Conservation (phyloP, 2,113 vertebrate genomes). For the Aegithalos caudatus region DNA sequence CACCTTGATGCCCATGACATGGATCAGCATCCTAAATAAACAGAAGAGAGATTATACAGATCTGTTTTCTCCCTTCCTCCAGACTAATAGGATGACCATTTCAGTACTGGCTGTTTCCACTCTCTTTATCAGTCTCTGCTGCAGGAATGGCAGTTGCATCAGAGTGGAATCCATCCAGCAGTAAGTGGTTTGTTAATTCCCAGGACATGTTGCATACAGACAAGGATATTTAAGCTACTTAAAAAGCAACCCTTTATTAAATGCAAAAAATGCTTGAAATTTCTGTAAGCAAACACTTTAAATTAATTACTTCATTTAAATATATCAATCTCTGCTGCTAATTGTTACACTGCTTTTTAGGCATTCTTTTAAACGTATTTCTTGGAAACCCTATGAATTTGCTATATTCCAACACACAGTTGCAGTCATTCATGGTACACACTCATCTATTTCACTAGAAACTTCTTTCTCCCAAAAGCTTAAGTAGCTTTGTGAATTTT, state of each 20-base stretch:
- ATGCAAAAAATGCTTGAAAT: constrained; percentile 23
- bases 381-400: neutral
- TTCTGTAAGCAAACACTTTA: constrained; percentile 13
- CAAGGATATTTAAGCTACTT: neutral
- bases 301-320: neutral
- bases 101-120: neutral
- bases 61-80: neutral
- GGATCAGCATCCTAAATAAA: neutral
- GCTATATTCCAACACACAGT: neutral
- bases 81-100: neutral
- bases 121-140: neutral
- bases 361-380: neutral
- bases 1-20: neutral
- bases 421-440: neutral
- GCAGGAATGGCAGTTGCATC: neutral
- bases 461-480: neutral
- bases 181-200: constrained; percentile 29
- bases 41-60: neutral
- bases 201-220: neutral
- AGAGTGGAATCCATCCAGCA: neutral
- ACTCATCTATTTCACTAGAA: neutral
- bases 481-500: neutral
- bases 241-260: constrained; percentile 14
- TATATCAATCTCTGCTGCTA: neutral
- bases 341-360: neutral